Percentiles rank a stretch among this genome's conserved stretches.
Conservation (phyloP, 2,797 vertebrate species). For the Syndactyla subalaris region DNA sequence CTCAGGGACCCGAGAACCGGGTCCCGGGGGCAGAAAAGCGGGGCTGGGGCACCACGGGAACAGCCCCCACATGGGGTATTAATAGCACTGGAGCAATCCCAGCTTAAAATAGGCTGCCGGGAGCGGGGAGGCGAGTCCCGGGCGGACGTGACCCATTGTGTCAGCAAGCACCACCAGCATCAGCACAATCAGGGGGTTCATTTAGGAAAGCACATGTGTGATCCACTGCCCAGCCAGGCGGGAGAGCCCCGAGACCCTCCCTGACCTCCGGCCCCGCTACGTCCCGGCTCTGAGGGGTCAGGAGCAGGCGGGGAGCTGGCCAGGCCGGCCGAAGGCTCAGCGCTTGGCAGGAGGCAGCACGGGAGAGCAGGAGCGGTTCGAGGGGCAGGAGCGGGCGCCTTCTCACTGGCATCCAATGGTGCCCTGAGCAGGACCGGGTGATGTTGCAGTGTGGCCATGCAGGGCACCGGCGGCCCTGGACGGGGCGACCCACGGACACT, state of each 20-base stretch:
- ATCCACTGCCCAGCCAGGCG: neutral
- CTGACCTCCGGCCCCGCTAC: fast-evolving
- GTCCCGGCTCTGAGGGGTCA: fast-evolving
- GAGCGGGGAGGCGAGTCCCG: slow-evolving; percentile 39
- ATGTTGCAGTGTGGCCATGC: neutral
- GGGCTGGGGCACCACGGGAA: neutral
- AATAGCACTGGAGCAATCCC: slow-evolving; percentile 59
- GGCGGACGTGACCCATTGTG: slow-evolving; percentile 66
- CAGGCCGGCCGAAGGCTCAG: neutral
- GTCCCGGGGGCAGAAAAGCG: neutral
- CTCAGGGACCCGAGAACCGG: neutral
- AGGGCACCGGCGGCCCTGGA: neutral
- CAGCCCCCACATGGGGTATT: slow-evolving; percentile 57
- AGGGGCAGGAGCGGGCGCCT: neutral
- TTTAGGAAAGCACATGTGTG: neutral
- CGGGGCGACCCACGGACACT: neutral
- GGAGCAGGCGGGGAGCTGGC: neutral
- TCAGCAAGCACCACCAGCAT: neutral
- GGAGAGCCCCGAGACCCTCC: neutral
- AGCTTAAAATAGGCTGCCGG: slow-evolving; percentile 68
- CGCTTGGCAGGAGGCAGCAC: neutral
- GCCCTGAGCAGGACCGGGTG: neutral
- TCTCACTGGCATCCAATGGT: neutral
- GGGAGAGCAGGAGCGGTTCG: neutral
- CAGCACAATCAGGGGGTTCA: neutral